Evolutionary conservation across 1,140 invertebrate species (phyloP).

Genomic region (Diprion similis): DNA sequence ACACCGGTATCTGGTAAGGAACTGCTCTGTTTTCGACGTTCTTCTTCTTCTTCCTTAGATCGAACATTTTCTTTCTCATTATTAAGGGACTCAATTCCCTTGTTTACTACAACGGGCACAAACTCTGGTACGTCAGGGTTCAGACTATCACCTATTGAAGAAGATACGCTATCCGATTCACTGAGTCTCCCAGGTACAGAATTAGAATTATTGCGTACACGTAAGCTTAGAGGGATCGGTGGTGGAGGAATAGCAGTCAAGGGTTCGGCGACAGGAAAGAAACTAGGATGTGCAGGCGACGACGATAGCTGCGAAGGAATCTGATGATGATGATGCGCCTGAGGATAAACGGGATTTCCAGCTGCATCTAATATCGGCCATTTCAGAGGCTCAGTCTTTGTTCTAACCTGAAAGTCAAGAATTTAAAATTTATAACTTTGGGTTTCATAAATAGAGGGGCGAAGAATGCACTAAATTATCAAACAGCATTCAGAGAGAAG

Average conservation of each 20-base stretch:
- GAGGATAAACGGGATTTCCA: slow-evolving; percentile 49
- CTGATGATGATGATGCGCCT: background rate
- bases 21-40: slow-evolving; percentile 6
- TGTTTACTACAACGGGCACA: slow-evolving; percentile 64
- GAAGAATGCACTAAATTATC: background rate
- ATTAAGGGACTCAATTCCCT: slow-evolving; percentile 25
- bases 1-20: background rate
- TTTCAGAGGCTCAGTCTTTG: slow-evolving; percentile 78
- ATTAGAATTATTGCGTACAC: slow-evolving; percentile 29
- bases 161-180: slow-evolving; percentile 42
- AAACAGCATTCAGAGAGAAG: background rate
- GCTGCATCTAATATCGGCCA: slow-evolving; percentile 82
- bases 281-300: slow-evolving; percentile 34
- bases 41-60: slow-evolving; percentile 21
- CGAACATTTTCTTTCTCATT: slow-evolving; percentile 12
- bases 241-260: slow-evolving; percentile 70
- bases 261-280: slow-evolving; percentile 65
- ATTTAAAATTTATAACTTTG: slow-evolving; percentile 19
- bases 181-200: slow-evolving; percentile 34
- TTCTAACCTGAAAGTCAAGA: slow-evolving; percentile 71
- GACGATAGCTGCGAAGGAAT: slow-evolving; percentile 29
- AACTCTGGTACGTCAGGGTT: slow-evolving; percentile 90
- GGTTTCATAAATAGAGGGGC: background rate
- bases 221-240: slow-evolving; percentile 65
- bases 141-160: slow-evolving; percentile 64